A percentile compares a stretch with the other conserved stretches of the same genome.
These are phyloP conservation scores for Thymallus thymallus DNA, from an alignment of 2,113 vertebrate genomes.

Conservation along the genomic window DNA sequence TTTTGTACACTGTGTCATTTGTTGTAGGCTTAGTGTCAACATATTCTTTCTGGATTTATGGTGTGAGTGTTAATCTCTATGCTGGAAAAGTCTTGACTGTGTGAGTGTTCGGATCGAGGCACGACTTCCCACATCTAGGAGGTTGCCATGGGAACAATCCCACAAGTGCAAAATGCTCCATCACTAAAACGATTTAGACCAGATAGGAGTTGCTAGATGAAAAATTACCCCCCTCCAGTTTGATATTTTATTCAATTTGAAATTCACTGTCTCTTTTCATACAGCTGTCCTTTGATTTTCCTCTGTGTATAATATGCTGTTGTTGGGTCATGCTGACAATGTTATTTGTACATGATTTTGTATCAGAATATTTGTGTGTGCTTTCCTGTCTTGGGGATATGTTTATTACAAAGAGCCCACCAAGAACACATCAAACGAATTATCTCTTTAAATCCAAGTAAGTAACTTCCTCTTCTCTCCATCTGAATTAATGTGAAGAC, in stretches of 20 bases:
- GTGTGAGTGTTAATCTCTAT: not conserved
- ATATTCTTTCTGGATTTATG: not conserved
- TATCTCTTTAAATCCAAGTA: no score
- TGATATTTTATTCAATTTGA: not conserved
- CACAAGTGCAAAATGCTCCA: slow-evolving; percentile 37
- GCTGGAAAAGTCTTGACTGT: not conserved
- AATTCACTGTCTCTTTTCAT: not conserved
- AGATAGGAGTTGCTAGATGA: slow-evolving; percentile 7
- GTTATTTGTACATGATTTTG: not conserved
- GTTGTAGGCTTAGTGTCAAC: not conserved
- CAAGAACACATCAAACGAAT: no score
- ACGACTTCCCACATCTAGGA: slow-evolving; percentile 33
- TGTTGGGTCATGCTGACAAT: not conserved
- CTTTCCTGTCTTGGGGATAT: not conserved
- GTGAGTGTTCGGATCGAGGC: not conserved
- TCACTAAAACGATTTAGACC: slow-evolving; percentile 27
- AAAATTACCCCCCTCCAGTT: not conserved
- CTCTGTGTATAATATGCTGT: not conserved
- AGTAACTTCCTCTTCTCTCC: no score
- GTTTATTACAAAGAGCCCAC: not conserved
- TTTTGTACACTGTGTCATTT: not conserved
- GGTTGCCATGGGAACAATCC: slow-evolving; percentile 62
- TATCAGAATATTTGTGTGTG: not conserved
- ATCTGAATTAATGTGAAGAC: no score
- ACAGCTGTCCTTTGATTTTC: not conserved